Base-by-base conservation (phyloP, 35 echinoderm and acorn worm genomes). In the Heliocidaris erythrogramma region DNA sequence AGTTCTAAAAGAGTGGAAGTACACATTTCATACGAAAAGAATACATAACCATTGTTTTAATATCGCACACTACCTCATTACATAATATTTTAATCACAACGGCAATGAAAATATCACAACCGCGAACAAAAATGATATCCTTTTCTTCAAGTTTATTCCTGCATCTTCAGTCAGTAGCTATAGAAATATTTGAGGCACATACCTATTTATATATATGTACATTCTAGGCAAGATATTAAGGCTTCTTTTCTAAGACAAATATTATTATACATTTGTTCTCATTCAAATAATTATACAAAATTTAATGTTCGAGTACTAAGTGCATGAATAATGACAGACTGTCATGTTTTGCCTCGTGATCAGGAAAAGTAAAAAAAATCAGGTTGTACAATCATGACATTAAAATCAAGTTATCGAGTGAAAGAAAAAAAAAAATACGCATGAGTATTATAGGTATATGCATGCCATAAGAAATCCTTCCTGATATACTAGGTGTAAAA, bases 191-290 rank as follows among this genome's bases (percentile, higher is more conserved):
- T 78, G 4, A 78, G 65, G 65, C 65, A 78, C 65, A n/a, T 21
- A 21, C 27, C 65, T 78, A 78, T 21, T 78, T n/a, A 18, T 78
- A 71, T n/a, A 18, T 78, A 71, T 78, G 35, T 42, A 78, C 27
- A 78, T 78, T 78, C 65, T 78, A 78, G 65, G 65, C 65, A 78
- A 78, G 65, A 78, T 78, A 78, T 78, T 21, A 78, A 78, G 65
- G 65, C 65, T 78, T 56, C 52, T 56, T 56, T 56, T 56, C 65
- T 78, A 27, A 78, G 3, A 78, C 27, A 27, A n/a, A 27, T 78
- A 21, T 69, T 18, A 78, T 78, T n/a, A 78, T 78, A 7, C 18
- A 27, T 78, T 78, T 78, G 65, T 60, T 60, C 59, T 60, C 18
- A 18, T 78, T 78, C 7, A 18, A 78, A 27, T 56, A 13, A n/a